These are phyloP conservation scores for Rhodinocichla rosea DNA, from an alignment of 2,113 vertebrate species.

Conservation along the genomic window DNA sequence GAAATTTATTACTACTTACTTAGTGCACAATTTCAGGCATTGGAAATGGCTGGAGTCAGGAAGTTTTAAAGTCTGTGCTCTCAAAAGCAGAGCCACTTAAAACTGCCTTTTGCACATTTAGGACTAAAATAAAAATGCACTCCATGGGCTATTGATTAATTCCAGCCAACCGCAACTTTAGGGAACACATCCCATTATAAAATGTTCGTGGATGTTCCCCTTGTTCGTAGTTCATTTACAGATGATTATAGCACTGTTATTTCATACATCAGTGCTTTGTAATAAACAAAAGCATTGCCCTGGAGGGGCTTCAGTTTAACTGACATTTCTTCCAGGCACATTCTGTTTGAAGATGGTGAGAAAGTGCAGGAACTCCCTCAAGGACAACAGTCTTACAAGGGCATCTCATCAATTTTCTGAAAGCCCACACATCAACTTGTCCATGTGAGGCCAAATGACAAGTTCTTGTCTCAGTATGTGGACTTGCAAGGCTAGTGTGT, in stretches of 20 bases:
- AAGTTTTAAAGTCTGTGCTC: slow-evolving; percentile 14
- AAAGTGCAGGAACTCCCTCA: neutral
- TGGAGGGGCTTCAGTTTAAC: neutral
- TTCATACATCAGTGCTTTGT: slow-evolving; percentile 3
- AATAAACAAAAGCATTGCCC: slow-evolving; percentile 22
- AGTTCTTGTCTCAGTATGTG: neutral
- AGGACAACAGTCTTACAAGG: neutral
- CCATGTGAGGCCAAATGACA: neutral
- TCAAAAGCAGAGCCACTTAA: neutral
- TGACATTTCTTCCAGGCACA: neutral
- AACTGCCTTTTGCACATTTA: slow-evolving; percentile 10
- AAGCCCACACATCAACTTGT: neutral
- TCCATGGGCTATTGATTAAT: slow-evolving; percentile 33
- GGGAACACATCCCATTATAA: neutral
- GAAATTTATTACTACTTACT: slow-evolving; percentile 26
- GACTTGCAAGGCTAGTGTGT: neutral
- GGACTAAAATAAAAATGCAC: neutral
- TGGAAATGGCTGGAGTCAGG: slow-evolving; percentile 33
- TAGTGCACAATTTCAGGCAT: neutral
- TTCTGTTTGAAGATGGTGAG: neutral
- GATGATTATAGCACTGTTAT: slow-evolving; percentile 23
- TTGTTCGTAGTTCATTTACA: slow-evolving; percentile 7
- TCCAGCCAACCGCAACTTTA: neutral
- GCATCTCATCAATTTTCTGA: neutral
- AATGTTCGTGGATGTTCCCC: neutral